Conservation (phyloP, 2,113 vertebrate species). For the Thinocorus orbignyianus region DNA sequence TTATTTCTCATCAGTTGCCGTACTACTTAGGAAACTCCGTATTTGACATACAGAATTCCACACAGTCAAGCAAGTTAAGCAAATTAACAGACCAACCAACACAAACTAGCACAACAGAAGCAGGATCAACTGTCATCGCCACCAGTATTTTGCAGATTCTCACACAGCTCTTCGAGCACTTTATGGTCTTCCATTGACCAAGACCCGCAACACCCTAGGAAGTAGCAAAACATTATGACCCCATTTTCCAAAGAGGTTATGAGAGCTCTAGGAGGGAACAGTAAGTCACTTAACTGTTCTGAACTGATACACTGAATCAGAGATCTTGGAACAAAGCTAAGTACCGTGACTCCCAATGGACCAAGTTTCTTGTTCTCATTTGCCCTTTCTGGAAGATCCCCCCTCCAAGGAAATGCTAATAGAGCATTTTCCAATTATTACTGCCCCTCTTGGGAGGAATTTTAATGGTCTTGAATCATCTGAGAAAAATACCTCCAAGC, state of each 20-base stretch:
- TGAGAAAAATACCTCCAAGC: background rate
- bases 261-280: background rate
- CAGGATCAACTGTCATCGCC: background rate
- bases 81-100: background rate
- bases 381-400: background rate
- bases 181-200: background rate
- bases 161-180: background rate
- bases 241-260: background rate
- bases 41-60: accelerated
- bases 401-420: background rate
- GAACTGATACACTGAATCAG: background rate
- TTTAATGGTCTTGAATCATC: background rate
- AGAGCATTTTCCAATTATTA: background rate
- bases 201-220: background rate
- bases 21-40: background rate
- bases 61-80: background rate
- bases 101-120: background rate
- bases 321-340: background rate
- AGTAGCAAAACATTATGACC: background rate
- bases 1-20: background rate
- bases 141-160: background rate
- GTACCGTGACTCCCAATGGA: background rate
- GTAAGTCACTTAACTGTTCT: background rate
- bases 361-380: background rate
- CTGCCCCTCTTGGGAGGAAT: background rate